Evolutionary conservation across 1,140 invertebrate species (phyloP).

Genomic region (Trissolcus basalis): DNA sequence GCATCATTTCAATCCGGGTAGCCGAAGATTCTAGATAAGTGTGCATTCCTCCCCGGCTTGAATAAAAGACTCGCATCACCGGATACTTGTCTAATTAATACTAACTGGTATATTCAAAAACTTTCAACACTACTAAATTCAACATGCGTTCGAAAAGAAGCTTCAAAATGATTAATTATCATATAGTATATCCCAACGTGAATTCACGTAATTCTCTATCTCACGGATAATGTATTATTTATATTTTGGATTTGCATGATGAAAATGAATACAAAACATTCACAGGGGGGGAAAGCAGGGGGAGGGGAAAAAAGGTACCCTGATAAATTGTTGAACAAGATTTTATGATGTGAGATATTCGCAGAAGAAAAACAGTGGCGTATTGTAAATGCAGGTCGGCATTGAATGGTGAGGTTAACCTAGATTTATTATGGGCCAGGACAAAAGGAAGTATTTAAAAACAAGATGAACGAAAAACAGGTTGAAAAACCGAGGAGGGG

Average conservation of each 20-base stretch:
- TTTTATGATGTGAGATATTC: no score
- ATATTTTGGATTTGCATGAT: no score
- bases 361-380: no score
- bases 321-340: no score
- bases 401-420: no score
- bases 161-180: constrained; percentile 1
- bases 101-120: constrained; percentile 28
- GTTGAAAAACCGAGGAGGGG: no score
- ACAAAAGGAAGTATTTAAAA: background rate
- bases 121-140: constrained; percentile 33
- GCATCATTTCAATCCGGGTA: constrained; percentile 51
- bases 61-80: constrained; percentile 48
- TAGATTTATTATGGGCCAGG: background rate
- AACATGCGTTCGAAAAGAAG: constrained; percentile 27
- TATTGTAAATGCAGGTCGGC: no score
- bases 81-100: constrained; percentile 58
- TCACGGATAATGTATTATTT: no score
- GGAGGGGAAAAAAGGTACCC: background rate
- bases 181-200: background rate
- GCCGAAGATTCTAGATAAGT: constrained; percentile 61
- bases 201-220: background rate
- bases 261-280: no score
- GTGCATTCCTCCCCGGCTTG: constrained; percentile 43
- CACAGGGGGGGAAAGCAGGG: background rate
- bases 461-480: constrained; percentile 1